Evolutionary conservation across 1,140 invertebrate species (phyloP), one percentile per base, ranked within the genome.

Genomic region (Drosophila seguyi): DNA sequence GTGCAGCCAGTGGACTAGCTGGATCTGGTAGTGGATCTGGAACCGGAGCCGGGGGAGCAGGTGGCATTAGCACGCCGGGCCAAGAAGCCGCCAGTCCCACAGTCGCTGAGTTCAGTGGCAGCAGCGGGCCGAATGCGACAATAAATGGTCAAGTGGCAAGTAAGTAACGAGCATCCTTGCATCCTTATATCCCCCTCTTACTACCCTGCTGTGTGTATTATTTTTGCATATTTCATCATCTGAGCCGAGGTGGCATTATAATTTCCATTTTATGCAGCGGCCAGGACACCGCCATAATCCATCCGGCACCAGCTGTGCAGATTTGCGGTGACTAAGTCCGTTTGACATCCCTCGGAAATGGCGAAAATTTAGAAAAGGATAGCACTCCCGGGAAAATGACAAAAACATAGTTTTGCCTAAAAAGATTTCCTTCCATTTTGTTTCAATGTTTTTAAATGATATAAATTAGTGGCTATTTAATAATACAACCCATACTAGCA

Each of bases 141-240:
- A 92, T 94, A 79, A 95, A 95, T 92, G 94, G 94, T 87, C 94
- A 95, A 93, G 92, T 95, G 79, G 93, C 94, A 87, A 94, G 94
- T 95, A 93, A 95, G 94, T 94, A 67, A 53, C 55, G 31, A 41
- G 44, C 39, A 52, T 50, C 29, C 20, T n/a, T 2, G 50, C 20
- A 22, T 53, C 42, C 20, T n/a, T 5, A n/a, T 2, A 22, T 36
- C 18, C 29, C 16, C 14, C 10, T n/a, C 18, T 4, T 1, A 16
- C 27, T 14, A 11, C 2, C 36, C 18, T 25, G 36, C 16, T 58
- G 52, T 50, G 25, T 41, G 34, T 41, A 3, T 74, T 47, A 27
- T 77, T 69, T 69, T 60, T 71, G 42, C 75, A 78, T 77, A 68
- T 55, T 77, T 77, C 34, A 77, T 75, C 34, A 75, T 75, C 38